phyloP scores from a whole-genome alignment of 2,888 invertebrate species.

The Boloria euphrosyne region DNA sequence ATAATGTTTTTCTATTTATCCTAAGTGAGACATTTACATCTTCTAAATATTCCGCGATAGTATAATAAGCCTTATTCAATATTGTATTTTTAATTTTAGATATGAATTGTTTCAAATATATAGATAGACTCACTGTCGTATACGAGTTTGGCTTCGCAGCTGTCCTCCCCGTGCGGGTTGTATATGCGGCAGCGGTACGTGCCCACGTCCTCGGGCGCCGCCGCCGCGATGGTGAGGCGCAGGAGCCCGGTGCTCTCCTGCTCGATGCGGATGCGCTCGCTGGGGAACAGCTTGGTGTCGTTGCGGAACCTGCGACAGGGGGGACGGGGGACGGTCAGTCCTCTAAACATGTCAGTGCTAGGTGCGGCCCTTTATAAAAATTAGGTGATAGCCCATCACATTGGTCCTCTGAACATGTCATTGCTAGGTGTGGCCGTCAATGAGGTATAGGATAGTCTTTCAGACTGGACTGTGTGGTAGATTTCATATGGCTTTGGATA shows the following conservation, averaged over 20 bases:
- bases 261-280: conserved; percentile 91
- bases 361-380: too few relatives aligned
- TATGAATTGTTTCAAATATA: too few relatives aligned
- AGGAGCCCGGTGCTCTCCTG: conserved; percentile 91
- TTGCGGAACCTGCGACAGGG: conserved; percentile 84
- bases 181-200: conserved; percentile 91
- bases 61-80: too few relatives aligned
- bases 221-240: conserved; percentile 89
- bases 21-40: too few relatives aligned
- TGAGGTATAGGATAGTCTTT: not conserved
- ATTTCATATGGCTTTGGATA: too few relatives aligned
- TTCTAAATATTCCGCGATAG: too few relatives aligned
- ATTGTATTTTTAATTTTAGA: too few relatives aligned
- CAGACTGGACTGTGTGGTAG: not conserved
- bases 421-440: not conserved
- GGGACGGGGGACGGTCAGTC: too few relatives aligned
- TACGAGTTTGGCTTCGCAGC: conserved; percentile 89
- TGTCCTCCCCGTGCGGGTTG: conserved; percentile 92
- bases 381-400: too few relatives aligned
- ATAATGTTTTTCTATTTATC: too few relatives aligned
- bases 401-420: too few relatives aligned
- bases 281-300: conserved; percentile 89
- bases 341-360: too few relatives aligned
- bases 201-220: conserved; percentile 91
- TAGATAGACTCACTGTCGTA: conserved; percentile 92